phyloP scores from a whole-genome alignment of 2,113 vertebrate genomes.

The Taurulus bubalis region DNA sequence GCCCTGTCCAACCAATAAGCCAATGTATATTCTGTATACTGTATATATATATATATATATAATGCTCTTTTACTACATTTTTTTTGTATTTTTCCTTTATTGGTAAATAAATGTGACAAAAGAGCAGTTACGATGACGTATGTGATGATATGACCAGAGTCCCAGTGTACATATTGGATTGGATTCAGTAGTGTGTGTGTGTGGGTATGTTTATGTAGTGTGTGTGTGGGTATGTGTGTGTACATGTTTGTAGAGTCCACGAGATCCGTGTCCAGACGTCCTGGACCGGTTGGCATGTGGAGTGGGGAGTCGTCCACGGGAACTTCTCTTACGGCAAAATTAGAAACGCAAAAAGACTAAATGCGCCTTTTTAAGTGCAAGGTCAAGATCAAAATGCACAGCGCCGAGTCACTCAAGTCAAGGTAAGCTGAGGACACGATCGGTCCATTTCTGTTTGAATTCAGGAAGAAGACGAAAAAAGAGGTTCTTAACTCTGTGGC shows the following conservation, averaged over 20 bases:
- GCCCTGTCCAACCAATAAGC: too few species aligned
- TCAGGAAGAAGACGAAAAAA: constrained; percentile 6
- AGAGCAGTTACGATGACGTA: background rate
- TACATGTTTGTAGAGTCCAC: too few species aligned
- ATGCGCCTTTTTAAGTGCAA: background rate
- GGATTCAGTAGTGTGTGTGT: background rate
- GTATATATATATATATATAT: too few species aligned
- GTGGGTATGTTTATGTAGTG: background rate
- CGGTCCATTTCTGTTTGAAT: constrained; percentile 14
- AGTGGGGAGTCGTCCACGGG: too few species aligned
- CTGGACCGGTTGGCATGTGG: too few species aligned
- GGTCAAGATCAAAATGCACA: background rate
- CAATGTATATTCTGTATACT: too few species aligned
- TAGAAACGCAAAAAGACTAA: background rate
- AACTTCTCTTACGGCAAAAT: background rate
- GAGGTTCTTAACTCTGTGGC: constrained; percentile 19
- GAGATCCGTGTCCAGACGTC: too few species aligned
- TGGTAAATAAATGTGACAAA: background rate
- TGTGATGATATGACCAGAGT: too few species aligned
- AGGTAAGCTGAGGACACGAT: background rate
- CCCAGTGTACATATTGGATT: background rate
- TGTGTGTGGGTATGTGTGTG: too few species aligned
- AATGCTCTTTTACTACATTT: too few species aligned
- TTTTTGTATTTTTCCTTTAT: background rate
- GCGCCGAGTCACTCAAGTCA: background rate